Evolutionary conservation across 2,888 invertebrate species (phyloP).

Genomic region (Monopis laevigella): DNA sequence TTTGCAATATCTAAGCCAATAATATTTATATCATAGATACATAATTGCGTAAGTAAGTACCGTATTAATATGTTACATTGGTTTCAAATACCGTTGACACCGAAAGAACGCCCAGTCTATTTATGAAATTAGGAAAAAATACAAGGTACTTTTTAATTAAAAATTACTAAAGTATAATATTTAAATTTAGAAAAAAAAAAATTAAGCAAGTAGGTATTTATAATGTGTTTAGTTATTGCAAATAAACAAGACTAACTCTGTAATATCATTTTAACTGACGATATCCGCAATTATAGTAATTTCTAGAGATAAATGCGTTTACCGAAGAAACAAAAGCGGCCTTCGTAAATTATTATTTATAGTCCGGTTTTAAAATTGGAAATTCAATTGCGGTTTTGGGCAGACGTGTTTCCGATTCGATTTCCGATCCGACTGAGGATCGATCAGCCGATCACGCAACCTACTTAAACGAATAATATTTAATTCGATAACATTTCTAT

Average conservation of each 20-base stretch:
- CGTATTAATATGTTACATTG: too few species aligned
- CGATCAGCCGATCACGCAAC: slow-evolving; percentile 46
- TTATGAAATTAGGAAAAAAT: too few species aligned
- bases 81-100: too few species aligned
- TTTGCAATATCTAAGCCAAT: too few species aligned
- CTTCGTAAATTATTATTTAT: slow-evolving; percentile 49
- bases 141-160: too few species aligned
- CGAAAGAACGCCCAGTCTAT: too few species aligned
- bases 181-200: slow-evolving; percentile 22
- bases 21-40: too few species aligned
- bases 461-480: neutral
- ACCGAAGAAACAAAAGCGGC: slow-evolving; percentile 26
- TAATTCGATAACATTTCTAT: slow-evolving; percentile 3
- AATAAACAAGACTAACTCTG: slow-evolving; percentile 22
- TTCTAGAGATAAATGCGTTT: slow-evolving; percentile 33
- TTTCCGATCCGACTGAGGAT: slow-evolving; percentile 44
- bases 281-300: slow-evolving; percentile 32
- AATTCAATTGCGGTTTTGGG: slow-evolving; percentile 57
- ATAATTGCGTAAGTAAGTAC: too few species aligned
- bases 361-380: slow-evolving; percentile 47
- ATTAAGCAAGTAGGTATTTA: slow-evolving; percentile 23
- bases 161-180: too few species aligned
- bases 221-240: slow-evolving; percentile 21
- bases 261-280: slow-evolving; percentile 23
- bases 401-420: slow-evolving; percentile 61